Evolutionary conservation across 2,113 vertebrate genomes (phyloP), one percentile per base, ranked within the genome.

Genomic region (Noturus placidus): DNA sequence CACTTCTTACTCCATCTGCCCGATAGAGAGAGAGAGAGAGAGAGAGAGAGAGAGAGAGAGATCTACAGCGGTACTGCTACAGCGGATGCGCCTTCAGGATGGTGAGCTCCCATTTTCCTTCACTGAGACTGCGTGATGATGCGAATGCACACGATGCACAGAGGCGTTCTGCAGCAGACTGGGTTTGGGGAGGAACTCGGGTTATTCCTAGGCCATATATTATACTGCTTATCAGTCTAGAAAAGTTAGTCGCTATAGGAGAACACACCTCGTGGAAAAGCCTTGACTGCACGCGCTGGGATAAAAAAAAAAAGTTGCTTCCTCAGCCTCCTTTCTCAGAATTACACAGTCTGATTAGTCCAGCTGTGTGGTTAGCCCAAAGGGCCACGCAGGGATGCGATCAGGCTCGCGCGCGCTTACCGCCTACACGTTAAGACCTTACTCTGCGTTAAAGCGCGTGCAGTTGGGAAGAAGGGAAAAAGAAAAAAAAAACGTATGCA

Each of bases 1-100:
- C 82, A 82, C 67, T 56, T 42, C 69, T 79, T 67, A 38, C 25
- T 86, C 20, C 20, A 25, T 86, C 85, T 65, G 35, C 10, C 42
- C 19, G 10, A 3, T 8, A 46, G 20, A 46, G 11, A 76, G 25
- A 6, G 9, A 74, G 19, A 74, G 1, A 13, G 7, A 46, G 42
- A 72, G 69, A 72, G 69, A 74, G n/a, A n/a, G n/a, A n/a, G n/a
- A n/a, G n/a, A n/a, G 70, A 83, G 54, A 22, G 69, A 61, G 91
- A 90, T 88, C 69, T 88, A 82, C 89, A 89, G 86, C 92, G 87
- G 91, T 90, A 90, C 91, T 57, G 93, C 93, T 30, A 87, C 74
- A 91, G 83, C 86, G 94, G 92, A 94, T 88, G 90, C 86, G 86
- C 93, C 92, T 93, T 78, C 94, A 93, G 91, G 88, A 95, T 95